phyloP scores from a whole-genome alignment of 2,113 vertebrate species.

The Ciconia stormi region DNA sequence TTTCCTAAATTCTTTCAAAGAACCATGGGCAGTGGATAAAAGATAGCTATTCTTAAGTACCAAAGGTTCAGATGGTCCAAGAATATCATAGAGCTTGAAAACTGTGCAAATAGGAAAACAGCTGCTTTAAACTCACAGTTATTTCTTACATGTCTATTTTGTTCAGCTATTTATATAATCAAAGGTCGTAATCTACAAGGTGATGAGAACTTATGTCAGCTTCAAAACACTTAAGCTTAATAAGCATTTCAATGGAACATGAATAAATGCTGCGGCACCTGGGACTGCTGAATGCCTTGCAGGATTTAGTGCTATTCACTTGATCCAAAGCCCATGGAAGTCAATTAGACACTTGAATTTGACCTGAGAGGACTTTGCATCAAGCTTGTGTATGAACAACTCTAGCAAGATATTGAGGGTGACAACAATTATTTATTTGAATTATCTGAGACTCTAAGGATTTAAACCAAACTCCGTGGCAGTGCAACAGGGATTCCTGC shows the following conservation, averaged over 20 bases:
- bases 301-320: neutral
- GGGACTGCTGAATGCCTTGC: neutral
- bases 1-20: neutral
- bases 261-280: neutral
- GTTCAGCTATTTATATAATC: neutral
- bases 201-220: neutral
- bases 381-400: neutral
- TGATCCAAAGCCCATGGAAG: neutral
- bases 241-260: neutral
- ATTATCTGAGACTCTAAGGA: neutral
- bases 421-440: neutral
- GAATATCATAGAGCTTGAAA: neutral
- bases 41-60: neutral
- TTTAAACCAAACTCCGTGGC: neutral
- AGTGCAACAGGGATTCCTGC: neutral
- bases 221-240: neutral
- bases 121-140: neutral
- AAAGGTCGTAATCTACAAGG: neutral
- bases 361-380: neutral
- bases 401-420: neutral
- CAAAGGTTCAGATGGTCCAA: neutral
- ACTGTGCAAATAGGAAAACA: neutral
- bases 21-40: neutral
- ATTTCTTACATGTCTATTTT: neutral
- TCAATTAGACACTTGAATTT: neutral